Evolutionary conservation across 2,797 vertebrate genomes (phyloP), one percentile per base, ranked within the genome.

Genomic region (Nyctalus aviator): DNA sequence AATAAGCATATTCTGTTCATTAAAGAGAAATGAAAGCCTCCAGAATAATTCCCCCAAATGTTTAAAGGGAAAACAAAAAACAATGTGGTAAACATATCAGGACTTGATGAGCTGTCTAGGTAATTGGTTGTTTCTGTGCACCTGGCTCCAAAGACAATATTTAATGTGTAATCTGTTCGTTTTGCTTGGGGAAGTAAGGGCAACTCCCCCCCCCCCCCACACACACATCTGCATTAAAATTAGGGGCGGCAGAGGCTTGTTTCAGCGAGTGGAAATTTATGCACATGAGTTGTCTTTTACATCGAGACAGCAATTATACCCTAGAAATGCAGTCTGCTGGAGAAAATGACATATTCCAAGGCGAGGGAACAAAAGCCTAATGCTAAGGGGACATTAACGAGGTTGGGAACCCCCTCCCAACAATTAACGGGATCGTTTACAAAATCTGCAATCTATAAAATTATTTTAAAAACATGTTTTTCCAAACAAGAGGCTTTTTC

Each of bases 81-180:
- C 94, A 96, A 93, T 94, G 90, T 81, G 76, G 96, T 97, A 97
- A 97, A 96, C 97, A 97, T 92, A 96, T 97, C 84, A 94, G 94
- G 91, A 90, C 50, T 94, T 96, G 96, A 96, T 95, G 93, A 96
- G 96, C 96, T 97, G 96, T 96, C 96, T 96, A 95, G 96, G 96
- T 97, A 97, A 97, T 97, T 97, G 96, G 96, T 95, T 97, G 96
- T 97, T 97, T 97, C 96, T 96, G 94, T 89, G 93, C 96, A 97
- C 97, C 96, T 97, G 97, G 96, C 78, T 96, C 95, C 86, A 72
- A 50, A 95, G 96, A 97, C 93, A 90, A 91, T 96, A 77, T 97
- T 97, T 95, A 97, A 95, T 94, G 94, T 96, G 95, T 90, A 64
- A 82, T 94, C 94, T 94, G 95, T 95, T 84, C 44, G 84, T 0